These are phyloP conservation scores for Oscheius sp. DNA, from an alignment of 2,888 invertebrate species.

Conservation along the genomic window DNA sequence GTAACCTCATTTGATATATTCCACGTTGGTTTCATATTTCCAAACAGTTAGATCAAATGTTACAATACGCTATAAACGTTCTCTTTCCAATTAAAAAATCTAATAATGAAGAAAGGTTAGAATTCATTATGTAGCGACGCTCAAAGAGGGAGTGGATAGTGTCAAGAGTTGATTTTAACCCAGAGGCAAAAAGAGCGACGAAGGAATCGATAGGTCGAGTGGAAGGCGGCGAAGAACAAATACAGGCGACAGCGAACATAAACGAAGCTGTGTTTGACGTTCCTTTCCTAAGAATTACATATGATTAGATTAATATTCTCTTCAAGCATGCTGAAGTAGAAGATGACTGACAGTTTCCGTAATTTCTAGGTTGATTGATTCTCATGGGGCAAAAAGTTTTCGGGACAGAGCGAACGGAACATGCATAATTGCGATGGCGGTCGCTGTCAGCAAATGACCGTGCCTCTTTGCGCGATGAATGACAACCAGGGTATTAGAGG, in stretches of 20 bases:
- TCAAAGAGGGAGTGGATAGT: not conserved
- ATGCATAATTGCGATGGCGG: constrained; percentile 19
- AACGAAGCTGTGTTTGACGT: constrained; percentile 23
- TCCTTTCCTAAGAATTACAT: constrained; percentile 15
- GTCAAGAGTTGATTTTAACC: constrained; percentile 16
- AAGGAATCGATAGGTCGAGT: constrained; percentile 31
- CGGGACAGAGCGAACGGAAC: constrained; percentile 13
- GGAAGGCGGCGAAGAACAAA: constrained; percentile 31
- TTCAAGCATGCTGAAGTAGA: not conserved
- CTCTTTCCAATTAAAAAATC: too few species aligned
- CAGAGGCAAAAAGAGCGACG: constrained; percentile 29
- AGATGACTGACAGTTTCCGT: not conserved
- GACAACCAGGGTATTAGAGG: constrained; percentile 15
- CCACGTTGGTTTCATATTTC: constrained; percentile 17
- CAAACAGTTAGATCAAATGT: too few species aligned
- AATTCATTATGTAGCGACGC: too few species aligned
- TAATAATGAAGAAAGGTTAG: too few species aligned
- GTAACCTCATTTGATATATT: not conserved
- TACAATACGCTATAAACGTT: too few species aligned
- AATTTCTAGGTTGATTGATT: not conserved
- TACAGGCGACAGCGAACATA: constrained; percentile 32
- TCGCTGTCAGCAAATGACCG: constrained; percentile 24
- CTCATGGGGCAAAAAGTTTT: constrained; percentile 21
- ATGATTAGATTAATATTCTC: constrained; percentile 2
- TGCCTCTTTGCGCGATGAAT: constrained; percentile 15